Evolutionary conservation across 2,888 invertebrate genomes (phyloP).

Genomic region (Pristionchus maxplancki): DNA sequence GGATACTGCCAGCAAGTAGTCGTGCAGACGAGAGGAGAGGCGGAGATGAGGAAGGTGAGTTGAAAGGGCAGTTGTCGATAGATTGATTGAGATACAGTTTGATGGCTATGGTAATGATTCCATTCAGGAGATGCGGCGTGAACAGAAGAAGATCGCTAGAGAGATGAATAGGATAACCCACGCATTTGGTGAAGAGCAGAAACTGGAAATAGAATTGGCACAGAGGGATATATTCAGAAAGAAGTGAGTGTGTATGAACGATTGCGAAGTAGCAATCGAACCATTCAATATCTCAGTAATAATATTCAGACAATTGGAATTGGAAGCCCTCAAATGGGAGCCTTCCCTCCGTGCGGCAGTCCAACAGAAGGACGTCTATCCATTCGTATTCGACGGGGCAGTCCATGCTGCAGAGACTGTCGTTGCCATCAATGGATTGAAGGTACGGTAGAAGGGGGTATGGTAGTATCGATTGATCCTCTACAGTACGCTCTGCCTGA

Average conservation of each 20-base stretch:
- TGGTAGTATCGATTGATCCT: neutral
- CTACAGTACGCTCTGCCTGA: slow-evolving; percentile 86
- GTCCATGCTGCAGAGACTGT: slow-evolving; percentile 84
- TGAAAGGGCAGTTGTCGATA: neutral
- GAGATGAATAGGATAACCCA: slow-evolving; percentile 85
- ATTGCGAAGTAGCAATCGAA: neutral
- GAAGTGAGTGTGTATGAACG: slow-evolving; percentile 55
- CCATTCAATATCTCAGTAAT: neutral
- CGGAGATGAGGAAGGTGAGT: slow-evolving; percentile 56
- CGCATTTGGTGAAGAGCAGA: slow-evolving; percentile 80
- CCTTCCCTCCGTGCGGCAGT: slow-evolving; percentile 72
- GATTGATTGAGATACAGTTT: too few relatives aligned
- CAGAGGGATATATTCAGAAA: slow-evolving; percentile 66
- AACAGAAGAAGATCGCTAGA: slow-evolving; percentile 61
- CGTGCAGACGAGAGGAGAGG: slow-evolving; percentile 65
- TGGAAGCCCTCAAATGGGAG: slow-evolving; percentile 76
- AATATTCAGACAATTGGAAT: slow-evolving; percentile 78
- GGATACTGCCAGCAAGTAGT: slow-evolving; percentile 63
- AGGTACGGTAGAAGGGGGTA: slow-evolving; percentile 77
- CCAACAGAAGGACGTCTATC: slow-evolving; percentile 81
- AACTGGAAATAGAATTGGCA: slow-evolving; percentile 65
- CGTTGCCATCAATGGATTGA: slow-evolving; percentile 87
- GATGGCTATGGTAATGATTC: neutral
- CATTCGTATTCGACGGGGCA: slow-evolving; percentile 90
- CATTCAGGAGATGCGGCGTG: slow-evolving; percentile 62